Conservation (phyloP, 2,888 invertebrate genomes). For the Tupiocoris notatus region DNA sequence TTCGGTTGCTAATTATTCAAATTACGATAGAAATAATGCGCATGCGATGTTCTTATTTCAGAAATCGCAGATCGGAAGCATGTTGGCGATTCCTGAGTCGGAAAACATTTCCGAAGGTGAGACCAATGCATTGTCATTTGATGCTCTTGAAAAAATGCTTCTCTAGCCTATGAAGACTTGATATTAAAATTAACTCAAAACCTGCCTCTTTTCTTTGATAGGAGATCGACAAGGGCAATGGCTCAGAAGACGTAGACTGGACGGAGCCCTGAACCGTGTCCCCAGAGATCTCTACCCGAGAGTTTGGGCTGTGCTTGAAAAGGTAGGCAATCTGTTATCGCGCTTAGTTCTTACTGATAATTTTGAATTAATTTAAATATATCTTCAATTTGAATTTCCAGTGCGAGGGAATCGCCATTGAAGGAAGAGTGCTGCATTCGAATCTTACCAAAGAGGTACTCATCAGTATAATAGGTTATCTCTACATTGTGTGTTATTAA, state of each 20-base stretch:
- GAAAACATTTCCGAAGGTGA: conserved; percentile 55
- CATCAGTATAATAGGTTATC: too few relatives aligned
- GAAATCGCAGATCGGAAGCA: conserved; percentile 60
- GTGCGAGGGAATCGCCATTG: conserved; percentile 92
- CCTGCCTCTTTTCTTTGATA: neutral
- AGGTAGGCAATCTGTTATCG: conserved; percentile 50
- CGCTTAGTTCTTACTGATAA: neutral
- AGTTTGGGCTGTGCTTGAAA: conserved; percentile 88
- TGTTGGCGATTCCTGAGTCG: conserved; percentile 52
- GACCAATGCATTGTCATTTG: neutral
- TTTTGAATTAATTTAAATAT: neutral
- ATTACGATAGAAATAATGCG: too few relatives aligned
- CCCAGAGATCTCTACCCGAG: conserved; percentile 94
- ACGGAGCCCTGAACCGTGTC: conserved; percentile 95
- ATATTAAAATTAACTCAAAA: too few relatives aligned
- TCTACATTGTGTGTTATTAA: too few relatives aligned
- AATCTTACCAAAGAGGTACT: conserved; percentile 89
- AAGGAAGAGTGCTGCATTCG: conserved; percentile 85
- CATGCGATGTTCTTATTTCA: too few relatives aligned
- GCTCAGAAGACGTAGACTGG: conserved; percentile 88
- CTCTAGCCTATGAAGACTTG: too few relatives aligned
- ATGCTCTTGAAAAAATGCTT: too few relatives aligned
- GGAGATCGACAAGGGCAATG: conserved; percentile 91
- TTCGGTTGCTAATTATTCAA: too few relatives aligned
- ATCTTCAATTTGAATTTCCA: conserved; percentile 53